These are phyloP conservation scores for Mylabris sibirica DNA, from an alignment of 2,888 invertebrate genomes.

Conservation along the genomic window DNA sequence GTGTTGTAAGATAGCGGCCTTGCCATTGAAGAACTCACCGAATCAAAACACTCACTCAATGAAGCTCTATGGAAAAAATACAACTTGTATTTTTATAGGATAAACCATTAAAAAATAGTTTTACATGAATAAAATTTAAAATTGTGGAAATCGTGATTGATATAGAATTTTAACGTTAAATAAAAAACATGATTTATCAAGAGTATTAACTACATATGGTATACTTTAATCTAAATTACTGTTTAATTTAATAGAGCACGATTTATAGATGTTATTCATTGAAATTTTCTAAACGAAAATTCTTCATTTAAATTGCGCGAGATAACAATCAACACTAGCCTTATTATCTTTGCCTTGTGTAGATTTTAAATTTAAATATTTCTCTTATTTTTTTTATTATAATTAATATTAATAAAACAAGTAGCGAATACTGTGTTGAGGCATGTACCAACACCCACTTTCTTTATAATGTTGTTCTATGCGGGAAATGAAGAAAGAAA, in stretches of 20 bases:
- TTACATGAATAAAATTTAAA: background rate
- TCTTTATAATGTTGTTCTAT: background rate
- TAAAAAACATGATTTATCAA: constrained; percentile 34
- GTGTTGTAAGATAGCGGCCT: constrained; percentile 6
- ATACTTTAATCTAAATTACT: constrained; percentile 42
- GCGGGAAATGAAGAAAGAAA: too few relatives aligned
- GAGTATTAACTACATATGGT: constrained; percentile 32
- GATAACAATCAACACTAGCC: background rate
- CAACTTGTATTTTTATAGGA: too few relatives aligned
- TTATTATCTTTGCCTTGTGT: background rate
- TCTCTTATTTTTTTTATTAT: background rate
- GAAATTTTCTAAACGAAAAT: background rate
- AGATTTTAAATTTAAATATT: background rate
- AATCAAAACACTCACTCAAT: background rate
- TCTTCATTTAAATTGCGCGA: background rate
- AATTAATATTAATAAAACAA: background rate
- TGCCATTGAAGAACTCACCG: background rate
- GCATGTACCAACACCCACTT: background rate
- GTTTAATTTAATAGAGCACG: constrained; percentile 45
- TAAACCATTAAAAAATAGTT: background rate
- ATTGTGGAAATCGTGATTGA: background rate
- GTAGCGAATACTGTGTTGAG: background rate
- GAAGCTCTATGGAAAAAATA: background rate
- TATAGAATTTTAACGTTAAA: background rate
- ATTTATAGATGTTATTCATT: constrained; percentile 17